Evolutionary conservation across 2,888 invertebrate species (phyloP), one percentile per base, ranked within the genome.

Genomic region (Pseudoips prasinana): DNA sequence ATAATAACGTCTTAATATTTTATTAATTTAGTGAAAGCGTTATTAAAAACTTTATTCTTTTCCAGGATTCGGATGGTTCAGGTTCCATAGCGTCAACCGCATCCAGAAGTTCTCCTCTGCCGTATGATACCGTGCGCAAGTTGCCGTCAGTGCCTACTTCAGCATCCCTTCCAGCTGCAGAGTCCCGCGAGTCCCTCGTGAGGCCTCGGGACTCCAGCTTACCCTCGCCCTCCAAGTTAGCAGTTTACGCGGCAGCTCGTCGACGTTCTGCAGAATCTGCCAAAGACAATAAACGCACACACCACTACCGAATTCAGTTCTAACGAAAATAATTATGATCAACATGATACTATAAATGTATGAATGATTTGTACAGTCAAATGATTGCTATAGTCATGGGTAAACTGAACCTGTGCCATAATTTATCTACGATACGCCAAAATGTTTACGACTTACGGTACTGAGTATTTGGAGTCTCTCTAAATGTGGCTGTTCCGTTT

Each of bases 251-350:
- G 2, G 88, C 86, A 0, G 83, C 89, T 0, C 75, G 88, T 10
- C 73, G 90, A 10, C 80, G 91, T 23, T 89, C 92, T 2, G 91
- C 91, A 0, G 90, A 91, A 32, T 91, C 92, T 0, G 90, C 91
- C 2, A 89, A 92, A 54, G 92, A 92, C 35, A 83, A 71, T 23
- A 88, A 88, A 46, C 63, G 91, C 37, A 90, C 91, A 11, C 92
- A 91, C 66, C 93, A 93, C 72, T 94, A 94, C 70, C 90, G 94
- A 41, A 94, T 94, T 65, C 94, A 94, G 67, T 94, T 94, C 75
- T 94, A 86, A 58, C 11, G 4, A 11, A 18, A 6, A 4, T 7
- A 7, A n/a, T 23, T 9, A 9, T 5, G 5, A 14, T 3, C 14
- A 5, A 14, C 14, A 14, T 14, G 14, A 14, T 5, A 14, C 5